Percentiles rank a stretch among this genome's conserved stretches.
Evolutionary conservation across 1,140 invertebrate genomes (phyloP).

Genomic region (Papilio machaon): DNA sequence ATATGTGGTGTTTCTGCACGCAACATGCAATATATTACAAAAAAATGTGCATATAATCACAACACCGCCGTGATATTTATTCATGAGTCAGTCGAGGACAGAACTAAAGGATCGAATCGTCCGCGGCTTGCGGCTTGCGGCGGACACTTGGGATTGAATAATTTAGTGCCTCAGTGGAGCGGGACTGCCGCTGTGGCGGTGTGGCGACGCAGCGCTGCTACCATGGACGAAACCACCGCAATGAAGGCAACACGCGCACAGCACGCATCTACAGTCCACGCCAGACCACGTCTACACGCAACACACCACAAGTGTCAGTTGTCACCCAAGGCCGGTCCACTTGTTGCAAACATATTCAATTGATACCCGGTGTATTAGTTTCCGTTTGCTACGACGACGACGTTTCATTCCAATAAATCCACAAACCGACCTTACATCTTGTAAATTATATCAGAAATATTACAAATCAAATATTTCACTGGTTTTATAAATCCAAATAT

Average conservation of each 20-base stretch:
- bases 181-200: no score
- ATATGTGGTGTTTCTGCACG: not conserved
- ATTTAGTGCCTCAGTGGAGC: conserved; percentile 9
- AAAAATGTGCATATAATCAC: not conserved
- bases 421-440: not conserved
- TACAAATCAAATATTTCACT: no score
- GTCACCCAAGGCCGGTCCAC: conserved; percentile 2
- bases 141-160: not conserved
- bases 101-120: not conserved
- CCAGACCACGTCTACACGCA: not conserved
- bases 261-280: no score
- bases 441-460: no score
- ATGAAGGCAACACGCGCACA: no score
- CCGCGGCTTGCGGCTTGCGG: not conserved
- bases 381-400: not conserved
- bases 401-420: not conserved
- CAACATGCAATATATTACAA: not conserved
- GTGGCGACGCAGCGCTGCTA: not conserved
- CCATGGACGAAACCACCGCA: not conserved
- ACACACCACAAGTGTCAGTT: not conserved
- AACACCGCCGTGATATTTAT: not conserved
- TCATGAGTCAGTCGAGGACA: not conserved
- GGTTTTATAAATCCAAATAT: no score
- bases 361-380: conserved; percentile 23
- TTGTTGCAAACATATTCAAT: conserved; percentile 30